Base-by-base conservation (phyloP, 2,113 vertebrate genomes). In the Erpornis zantholeuca region DNA sequence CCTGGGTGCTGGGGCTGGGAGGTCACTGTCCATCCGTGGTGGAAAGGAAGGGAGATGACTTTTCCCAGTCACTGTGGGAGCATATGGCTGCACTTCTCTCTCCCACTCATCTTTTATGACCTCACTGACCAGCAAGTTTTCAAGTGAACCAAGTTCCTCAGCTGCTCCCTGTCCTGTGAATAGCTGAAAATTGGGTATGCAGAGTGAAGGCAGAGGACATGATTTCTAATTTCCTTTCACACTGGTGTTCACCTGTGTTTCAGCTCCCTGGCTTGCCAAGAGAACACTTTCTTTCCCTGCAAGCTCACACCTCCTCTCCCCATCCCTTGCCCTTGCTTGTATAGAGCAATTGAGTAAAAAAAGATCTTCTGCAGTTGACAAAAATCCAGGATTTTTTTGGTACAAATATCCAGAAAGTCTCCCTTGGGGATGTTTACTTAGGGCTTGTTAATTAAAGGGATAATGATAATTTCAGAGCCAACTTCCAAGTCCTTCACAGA, bases 381-480 rank as follows among this genome's bases (percentile, higher is more conserved):
- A 52, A 82, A 86, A 72, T 20, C 40, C 18, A 44, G 24, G 12
- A 11, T 29, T 38, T 92, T 29, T 94, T 38, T 83, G 44, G 0
- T 29, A 73, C 3, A 54, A 80, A 50, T 53, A 60, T 40, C 68
- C 50, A 19, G 50, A 36, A 92, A 75, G 20, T 65, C 2, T 94
- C 29, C 70, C 92, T 89, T 93, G 77, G 80, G 82, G 56, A 31
- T 68, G 8, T 59, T 94, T 84, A 57, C 19, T 83, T 42, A 90
- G 42, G 18, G 7, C 70, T 86, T 78, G 28, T 78, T 86, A 70
- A 87, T 57, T 44, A 82, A 11, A 44, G 38, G 27, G 5, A 2
- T 63, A 82, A 78, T 19, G 22, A 42, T 63, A 40, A 83, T 73
- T 86, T 84, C 57, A 59, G 88, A 77, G 35, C 75, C 85, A 84